These are phyloP conservation scores for Knipowitschia caucasica DNA, from an alignment of 2,797 vertebrate species.

Conservation along the genomic window DNA sequence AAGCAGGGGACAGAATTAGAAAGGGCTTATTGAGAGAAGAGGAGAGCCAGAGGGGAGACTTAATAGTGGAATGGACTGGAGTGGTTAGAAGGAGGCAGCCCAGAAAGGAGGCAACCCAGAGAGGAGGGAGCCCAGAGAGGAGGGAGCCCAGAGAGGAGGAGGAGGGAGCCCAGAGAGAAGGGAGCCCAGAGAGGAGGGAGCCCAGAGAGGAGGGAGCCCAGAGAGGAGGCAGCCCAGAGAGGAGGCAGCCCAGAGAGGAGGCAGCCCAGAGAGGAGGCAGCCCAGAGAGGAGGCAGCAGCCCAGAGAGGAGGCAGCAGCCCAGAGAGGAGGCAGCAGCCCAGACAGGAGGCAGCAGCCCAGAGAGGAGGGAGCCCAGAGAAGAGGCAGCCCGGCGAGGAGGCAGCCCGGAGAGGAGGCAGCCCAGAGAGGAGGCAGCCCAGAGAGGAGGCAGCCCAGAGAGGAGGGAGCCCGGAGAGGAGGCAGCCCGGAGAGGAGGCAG, in stretches of 20 bases:
- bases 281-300: no score
- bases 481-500: no score
- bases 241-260: constrained; percentile 38
- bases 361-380: constrained; percentile 42
- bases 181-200: constrained; percentile 38
- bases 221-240: no score
- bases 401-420: constrained; percentile 45
- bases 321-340: constrained; percentile 42
- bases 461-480: no score
- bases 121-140: no score
- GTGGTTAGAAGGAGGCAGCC: constrained; percentile 50
- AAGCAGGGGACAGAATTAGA: constrained; percentile 46
- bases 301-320: constrained; percentile 42
- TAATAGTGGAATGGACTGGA: constrained; percentile 52
- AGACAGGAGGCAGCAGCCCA: no score
- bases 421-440: constrained; percentile 44
- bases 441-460: constrained; percentile 52
- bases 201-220: constrained; percentile 54
- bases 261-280: constrained; percentile 54
- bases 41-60: constrained; percentile 37
- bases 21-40: constrained; percentile 39
- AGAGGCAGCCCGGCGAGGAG: no score
- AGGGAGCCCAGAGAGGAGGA: no score
- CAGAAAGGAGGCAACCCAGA: no score
- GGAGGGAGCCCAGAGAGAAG: constrained; percentile 49